Evolutionary conservation across 2,888 invertebrate genomes (phyloP).

Genomic region (Cosmia trapezina): DNA sequence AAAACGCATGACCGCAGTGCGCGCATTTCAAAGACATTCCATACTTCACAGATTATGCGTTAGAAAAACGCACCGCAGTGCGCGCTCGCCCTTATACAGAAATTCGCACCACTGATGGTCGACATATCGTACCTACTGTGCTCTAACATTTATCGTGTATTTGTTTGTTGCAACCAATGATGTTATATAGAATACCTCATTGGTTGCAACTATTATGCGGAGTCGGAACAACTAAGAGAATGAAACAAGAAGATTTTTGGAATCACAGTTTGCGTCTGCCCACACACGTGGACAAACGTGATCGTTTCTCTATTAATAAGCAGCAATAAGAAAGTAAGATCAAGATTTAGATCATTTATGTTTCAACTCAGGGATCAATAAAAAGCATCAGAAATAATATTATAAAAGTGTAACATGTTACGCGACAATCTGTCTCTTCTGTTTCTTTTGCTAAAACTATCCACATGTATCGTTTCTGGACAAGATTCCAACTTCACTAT

Average conservation of each 20-base stretch:
- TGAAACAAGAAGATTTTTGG: not conserved
- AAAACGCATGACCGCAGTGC: too few relatives aligned
- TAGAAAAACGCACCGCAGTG: too few relatives aligned
- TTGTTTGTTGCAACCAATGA: too few relatives aligned
- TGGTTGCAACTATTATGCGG: too few relatives aligned
- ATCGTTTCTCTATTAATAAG: not conserved
- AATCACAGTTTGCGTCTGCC: not conserved
- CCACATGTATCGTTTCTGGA: constrained; percentile 65
- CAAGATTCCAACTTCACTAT: constrained; percentile 76
- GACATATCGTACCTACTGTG: too few relatives aligned
- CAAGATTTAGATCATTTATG: not conserved
- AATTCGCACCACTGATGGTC: too few relatives aligned
- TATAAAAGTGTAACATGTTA: constrained; percentile 41
- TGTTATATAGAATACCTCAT: too few relatives aligned
- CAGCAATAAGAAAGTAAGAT: not conserved
- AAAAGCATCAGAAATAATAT: not conserved
- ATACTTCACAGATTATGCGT: too few relatives aligned
- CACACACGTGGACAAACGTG: not conserved
- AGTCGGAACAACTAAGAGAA: not conserved
- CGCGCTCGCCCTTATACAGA: too few relatives aligned
- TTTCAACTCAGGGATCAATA: not conserved
- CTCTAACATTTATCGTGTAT: too few relatives aligned
- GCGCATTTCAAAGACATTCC: too few relatives aligned
- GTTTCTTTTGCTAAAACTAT: constrained; percentile 65
- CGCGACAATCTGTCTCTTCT: constrained; percentile 73